These are phyloP conservation scores for Dreissena polymorpha DNA, from an alignment of 1,140 invertebrate genomes.

Conservation along the genomic window DNA sequence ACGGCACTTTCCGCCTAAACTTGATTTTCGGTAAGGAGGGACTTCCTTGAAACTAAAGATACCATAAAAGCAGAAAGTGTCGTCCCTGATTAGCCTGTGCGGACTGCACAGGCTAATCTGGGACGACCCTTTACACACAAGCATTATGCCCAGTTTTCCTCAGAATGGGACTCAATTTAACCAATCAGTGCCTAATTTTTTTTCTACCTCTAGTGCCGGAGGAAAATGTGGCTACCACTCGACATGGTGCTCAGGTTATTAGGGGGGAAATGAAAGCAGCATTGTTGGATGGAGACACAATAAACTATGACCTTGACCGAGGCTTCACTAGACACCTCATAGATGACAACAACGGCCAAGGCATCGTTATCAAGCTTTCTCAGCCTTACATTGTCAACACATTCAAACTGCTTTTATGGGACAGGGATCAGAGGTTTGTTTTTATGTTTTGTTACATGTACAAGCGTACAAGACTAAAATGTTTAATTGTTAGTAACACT, in stretches of 20 bases:
- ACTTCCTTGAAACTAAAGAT: too few species aligned
- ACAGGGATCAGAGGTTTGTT: slow-evolving; percentile 90
- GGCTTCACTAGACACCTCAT: slow-evolving; percentile 97
- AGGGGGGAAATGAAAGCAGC: slow-evolving; percentile 89
- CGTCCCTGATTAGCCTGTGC: too few species aligned
- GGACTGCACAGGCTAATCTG: too few species aligned
- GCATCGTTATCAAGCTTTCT: slow-evolving; percentile 92
- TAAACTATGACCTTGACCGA: slow-evolving; percentile 94
- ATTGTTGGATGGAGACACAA: slow-evolving; percentile 92
- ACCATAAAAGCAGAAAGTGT: too few species aligned
- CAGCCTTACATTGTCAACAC: slow-evolving; percentile 96
- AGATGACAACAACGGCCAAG: slow-evolving; percentile 85
- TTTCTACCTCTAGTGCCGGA: slow-evolving; percentile 85
- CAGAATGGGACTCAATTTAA: too few species aligned
- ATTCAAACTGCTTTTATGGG: slow-evolving; percentile 95
- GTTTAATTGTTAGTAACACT: too few species aligned
- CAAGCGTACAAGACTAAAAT: too few species aligned
- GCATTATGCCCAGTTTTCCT: too few species aligned
- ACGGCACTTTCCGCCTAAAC: too few species aligned
- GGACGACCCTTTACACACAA: too few species aligned
- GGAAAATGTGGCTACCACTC: slow-evolving; percentile 92
- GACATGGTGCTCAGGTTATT: slow-evolving; percentile 86
- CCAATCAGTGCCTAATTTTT: too few species aligned
- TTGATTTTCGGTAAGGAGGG: too few species aligned
- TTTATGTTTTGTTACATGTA: neutral